These are phyloP conservation scores for Sebastes oblongus DNA, from an alignment of 2,797 vertebrate genomes.

Conservation along the genomic window DNA sequence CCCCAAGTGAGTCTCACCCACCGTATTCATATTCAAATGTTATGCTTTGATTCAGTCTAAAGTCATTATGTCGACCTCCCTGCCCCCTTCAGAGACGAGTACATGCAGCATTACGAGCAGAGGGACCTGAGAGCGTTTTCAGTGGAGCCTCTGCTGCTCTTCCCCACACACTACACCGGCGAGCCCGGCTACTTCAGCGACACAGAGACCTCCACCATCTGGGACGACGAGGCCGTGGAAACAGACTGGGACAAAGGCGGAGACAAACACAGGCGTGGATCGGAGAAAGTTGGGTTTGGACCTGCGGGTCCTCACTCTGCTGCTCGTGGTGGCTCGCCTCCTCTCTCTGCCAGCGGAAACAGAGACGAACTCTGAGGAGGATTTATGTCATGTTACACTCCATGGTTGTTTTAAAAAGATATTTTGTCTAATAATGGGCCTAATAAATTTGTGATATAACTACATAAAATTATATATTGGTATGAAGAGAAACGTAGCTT, in stretches of 20 bases:
- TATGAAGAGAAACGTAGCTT: not conserved
- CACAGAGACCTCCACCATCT: slow-evolving; percentile 93
- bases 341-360: slow-evolving; percentile 65
- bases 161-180: slow-evolving; percentile 91
- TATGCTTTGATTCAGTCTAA: not conserved
- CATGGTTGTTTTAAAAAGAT: not conserved
- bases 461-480: not conserved
- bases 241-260: slow-evolving; percentile 89
- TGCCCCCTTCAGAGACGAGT: slow-evolving; percentile 75
- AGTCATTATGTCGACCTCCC: not conserved
- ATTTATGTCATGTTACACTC: not conserved
- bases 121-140: slow-evolving; percentile 90
- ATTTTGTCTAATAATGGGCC: not conserved
- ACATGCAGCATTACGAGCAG: slow-evolving; percentile 84
- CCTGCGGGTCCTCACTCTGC: slow-evolving; percentile 80
- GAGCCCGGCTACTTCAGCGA: slow-evolving; percentile 92
- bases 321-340: slow-evolving; percentile 63
- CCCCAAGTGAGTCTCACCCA: slow-evolving; percentile 65
- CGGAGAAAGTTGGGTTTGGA: slow-evolving; percentile 78
- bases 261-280: slow-evolving; percentile 39
- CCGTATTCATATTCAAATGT: not conserved
- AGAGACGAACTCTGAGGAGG: slow-evolving; percentile 86
- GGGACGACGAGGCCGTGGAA: slow-evolving; percentile 87
- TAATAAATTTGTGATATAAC: not conserved
- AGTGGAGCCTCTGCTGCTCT: slow-evolving; percentile 88